Percentiles rank a stretch among this genome's conserved stretches.
These are phyloP conservation scores for Dicentrarchus labrax DNA, from an alignment of 2,113 vertebrate genomes.

Conservation along the genomic window DNA sequence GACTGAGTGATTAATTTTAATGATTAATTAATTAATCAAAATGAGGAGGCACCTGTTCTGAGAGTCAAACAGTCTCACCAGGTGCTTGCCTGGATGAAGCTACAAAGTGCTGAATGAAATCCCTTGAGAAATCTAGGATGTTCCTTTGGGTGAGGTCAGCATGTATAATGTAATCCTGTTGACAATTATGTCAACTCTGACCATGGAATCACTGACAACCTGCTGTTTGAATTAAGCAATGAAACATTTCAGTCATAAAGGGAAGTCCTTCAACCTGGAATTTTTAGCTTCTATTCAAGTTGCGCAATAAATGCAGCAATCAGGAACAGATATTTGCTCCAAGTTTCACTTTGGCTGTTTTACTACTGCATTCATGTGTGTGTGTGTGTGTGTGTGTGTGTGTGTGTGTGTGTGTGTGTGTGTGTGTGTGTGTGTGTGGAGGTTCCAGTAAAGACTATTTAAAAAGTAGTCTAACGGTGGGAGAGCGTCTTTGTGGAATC, in stretches of 20 bases:
- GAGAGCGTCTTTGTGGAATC: slow-evolving; percentile 76
- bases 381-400: slow-evolving; percentile 1
- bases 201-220: neutral
- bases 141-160: slow-evolving; percentile 57
- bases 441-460: slow-evolving; percentile 73
- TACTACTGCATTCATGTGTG: neutral
- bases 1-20: slow-evolving; percentile 19
- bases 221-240: slow-evolving; percentile 27
- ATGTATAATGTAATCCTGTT: slow-evolving; percentile 42
- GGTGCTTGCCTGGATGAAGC: slow-evolving; percentile 15
- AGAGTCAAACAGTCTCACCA: neutral
- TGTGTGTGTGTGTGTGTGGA: neutral
- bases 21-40: too few species aligned
- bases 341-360: slow-evolving; percentile 70
- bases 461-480: slow-evolving; percentile 41
- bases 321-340: slow-evolving; percentile 45
- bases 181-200: slow-evolving; percentile 33
- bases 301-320: slow-evolving; percentile 49
- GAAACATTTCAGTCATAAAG: slow-evolving; percentile 34
- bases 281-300: slow-evolving; percentile 53
- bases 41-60: slow-evolving; percentile 42
- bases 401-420: neutral
- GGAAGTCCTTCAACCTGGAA: slow-evolving; percentile 60
- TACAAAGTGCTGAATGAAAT: slow-evolving; percentile 8
- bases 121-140: slow-evolving; percentile 63